Evolutionary conservation across 2,888 invertebrate species (phyloP).

Genomic region (Siphonodentalium dalli): DNA sequence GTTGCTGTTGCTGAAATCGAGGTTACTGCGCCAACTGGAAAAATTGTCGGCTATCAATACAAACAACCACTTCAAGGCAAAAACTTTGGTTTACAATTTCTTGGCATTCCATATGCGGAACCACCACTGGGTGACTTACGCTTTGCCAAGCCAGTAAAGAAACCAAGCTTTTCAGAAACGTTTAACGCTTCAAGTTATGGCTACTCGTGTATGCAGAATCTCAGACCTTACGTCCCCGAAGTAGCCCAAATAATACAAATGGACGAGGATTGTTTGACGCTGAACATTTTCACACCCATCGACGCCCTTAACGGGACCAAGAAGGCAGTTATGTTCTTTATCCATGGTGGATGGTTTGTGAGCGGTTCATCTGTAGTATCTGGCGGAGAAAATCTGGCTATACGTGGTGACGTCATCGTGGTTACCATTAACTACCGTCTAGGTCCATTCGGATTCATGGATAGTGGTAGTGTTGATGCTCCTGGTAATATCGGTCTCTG

Average conservation of each 20-base stretch:
- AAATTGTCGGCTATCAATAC: no score
- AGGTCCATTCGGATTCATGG: conserved; percentile 18
- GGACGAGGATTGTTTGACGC: conserved; percentile 19
- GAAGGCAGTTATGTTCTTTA: conserved; percentile 23
- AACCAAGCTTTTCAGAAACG: conserved; percentile 1
- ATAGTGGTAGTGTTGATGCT: conserved; percentile 22
- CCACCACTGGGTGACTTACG: conserved; percentile 21
- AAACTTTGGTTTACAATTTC: neutral
- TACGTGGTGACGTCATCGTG: conserved; percentile 18
- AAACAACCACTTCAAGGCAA: no score
- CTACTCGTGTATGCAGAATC: conserved; percentile 15
- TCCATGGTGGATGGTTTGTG: conserved; percentile 22
- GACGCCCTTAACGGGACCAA: neutral
- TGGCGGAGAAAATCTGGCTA: conserved; percentile 10
- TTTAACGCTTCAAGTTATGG: conserved; percentile 14
- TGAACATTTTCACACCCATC: conserved; percentile 22
- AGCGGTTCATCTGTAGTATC: conserved; percentile 7
- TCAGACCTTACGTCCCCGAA: neutral
- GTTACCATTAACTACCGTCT: conserved; percentile 27
- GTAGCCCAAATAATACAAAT: neutral
- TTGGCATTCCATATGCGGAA: conserved; percentile 19
- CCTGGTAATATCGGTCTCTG: conserved; percentile 58
- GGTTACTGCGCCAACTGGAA: no score
- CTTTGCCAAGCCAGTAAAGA: conserved; percentile 11
- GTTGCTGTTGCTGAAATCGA: no score